Conservation (phyloP, 1,140 invertebrate genomes). For the Eupristina koningsbergeri region DNA sequence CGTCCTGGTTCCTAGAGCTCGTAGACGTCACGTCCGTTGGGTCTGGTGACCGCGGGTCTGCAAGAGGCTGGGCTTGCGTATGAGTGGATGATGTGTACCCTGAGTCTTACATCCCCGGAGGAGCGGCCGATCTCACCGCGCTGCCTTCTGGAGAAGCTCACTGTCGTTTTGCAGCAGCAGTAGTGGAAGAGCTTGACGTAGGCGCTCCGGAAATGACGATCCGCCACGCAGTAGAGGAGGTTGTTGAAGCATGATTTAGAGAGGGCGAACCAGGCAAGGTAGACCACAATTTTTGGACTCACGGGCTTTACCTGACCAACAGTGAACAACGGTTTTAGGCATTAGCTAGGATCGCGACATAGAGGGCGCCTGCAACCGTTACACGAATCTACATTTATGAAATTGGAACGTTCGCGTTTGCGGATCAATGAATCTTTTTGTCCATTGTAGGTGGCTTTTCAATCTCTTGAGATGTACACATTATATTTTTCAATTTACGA, state of each 20-base stretch:
- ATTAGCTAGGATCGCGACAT: not conserved
- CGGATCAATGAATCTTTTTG: too few species aligned
- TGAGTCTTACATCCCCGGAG: slow-evolving; percentile 76
- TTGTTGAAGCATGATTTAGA: slow-evolving; percentile 81
- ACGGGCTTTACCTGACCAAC: slow-evolving; percentile 60
- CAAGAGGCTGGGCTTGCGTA: slow-evolving; percentile 75
- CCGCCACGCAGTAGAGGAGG: slow-evolving; percentile 79
- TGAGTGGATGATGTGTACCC: slow-evolving; percentile 87
- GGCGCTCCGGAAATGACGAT: slow-evolving; percentile 82
- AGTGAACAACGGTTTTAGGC: not conserved
- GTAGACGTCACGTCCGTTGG: slow-evolving; percentile 74
- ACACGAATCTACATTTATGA: not conserved
- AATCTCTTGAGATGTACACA: too few species aligned
- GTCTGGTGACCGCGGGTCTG: slow-evolving; percentile 61
- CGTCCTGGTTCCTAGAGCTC: slow-evolving; percentile 70
- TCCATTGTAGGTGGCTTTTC: too few species aligned
- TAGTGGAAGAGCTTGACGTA: slow-evolving; percentile 87
- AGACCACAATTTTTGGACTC: slow-evolving; percentile 76
- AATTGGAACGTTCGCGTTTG: too few species aligned
- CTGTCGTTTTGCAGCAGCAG: slow-evolving; percentile 86
- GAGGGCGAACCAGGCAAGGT: slow-evolving; percentile 80
- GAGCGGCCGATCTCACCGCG: slow-evolving; percentile 73
- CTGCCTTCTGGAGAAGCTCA: slow-evolving; percentile 79
- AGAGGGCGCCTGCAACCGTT: not conserved
- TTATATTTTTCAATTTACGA: too few species aligned